A percentile compares a stretch with the other conserved stretches of the same genome.
Conservation (phyloP, 2,888 invertebrate species). For the Drosophila mulleri region DNA sequence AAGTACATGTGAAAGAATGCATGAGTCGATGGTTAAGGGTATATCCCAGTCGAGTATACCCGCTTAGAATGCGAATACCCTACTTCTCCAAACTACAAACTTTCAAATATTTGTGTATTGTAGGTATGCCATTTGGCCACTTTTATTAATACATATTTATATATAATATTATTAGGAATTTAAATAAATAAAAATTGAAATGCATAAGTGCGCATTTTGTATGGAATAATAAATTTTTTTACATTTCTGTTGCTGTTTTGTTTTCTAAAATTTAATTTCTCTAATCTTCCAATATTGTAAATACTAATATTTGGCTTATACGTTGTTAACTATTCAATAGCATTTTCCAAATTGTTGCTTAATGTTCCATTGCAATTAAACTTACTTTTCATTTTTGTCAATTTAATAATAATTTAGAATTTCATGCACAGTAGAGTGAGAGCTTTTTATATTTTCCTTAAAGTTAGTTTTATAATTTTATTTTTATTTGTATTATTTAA, state of each 20-base stretch:
- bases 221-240: slow-evolving; percentile 40
- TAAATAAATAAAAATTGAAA: slow-evolving; percentile 57
- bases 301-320: slow-evolving; percentile 23
- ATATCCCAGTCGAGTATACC: too few species aligned
- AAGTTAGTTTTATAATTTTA: slow-evolving; percentile 22
- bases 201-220: slow-evolving; percentile 71
- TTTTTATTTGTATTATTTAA: slow-evolving; percentile 25
- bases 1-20: too few species aligned
- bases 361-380: slow-evolving; percentile 15
- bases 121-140: slow-evolving; percentile 18
- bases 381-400: slow-evolving; percentile 21
- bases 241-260: slow-evolving; percentile 21
- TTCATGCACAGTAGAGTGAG: slow-evolving; percentile 61
- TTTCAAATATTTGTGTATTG: slow-evolving; percentile 28
- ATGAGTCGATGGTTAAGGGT: too few species aligned
- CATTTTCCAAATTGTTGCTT: slow-evolving; percentile 37
- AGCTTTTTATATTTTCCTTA: slow-evolving; percentile 39
- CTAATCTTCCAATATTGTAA: slow-evolving; percentile 40
- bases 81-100: too few species aligned
- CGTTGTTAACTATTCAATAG: slow-evolving; percentile 47
- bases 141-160: slow-evolving; percentile 31
- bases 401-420: slow-evolving; percentile 74
- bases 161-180: slow-evolving; percentile 35
- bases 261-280: slow-evolving; percentile 33
- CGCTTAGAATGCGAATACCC: too few species aligned